Conservation (phyloP, 1,140 invertebrate species). For the Bombus fervidus region DNA sequence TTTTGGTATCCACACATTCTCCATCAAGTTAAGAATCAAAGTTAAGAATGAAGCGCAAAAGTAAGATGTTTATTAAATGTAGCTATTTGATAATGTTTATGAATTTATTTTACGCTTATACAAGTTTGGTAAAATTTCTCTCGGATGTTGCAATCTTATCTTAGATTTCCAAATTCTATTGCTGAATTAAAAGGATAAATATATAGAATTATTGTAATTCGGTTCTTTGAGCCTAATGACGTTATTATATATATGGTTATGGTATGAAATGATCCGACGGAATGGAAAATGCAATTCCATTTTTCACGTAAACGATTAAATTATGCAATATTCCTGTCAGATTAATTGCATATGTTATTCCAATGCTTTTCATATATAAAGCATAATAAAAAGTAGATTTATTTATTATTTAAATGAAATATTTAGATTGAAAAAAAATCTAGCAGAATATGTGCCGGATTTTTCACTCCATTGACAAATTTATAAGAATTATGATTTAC, state of each 20-base stretch:
- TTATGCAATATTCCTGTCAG: too few relatives aligned
- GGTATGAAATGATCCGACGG: conserved; percentile 9
- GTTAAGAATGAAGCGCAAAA: not conserved
- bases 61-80: not conserved
- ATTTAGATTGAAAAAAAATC: not conserved
- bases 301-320: not conserved
- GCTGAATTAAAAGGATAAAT: not conserved
- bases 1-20: not conserved
- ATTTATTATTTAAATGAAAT: not conserved
- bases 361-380: too few relatives aligned
- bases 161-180: not conserved
- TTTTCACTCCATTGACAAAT: not conserved
- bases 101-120: not conserved
- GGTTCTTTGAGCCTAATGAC: not conserved
- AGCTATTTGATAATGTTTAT: not conserved
- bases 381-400: not conserved
- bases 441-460: not conserved
- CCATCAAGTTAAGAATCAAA: not conserved
- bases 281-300: not conserved
- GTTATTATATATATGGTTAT: not conserved
- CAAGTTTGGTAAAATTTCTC: not conserved
- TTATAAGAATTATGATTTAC: not conserved
- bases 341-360: not conserved
- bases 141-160: not conserved
- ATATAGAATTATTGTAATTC: not conserved